Evolutionary conservation across 2,797 vertebrate species (phyloP), one percentile per base, ranked within the genome.

Genomic region (Fundulus diaphanus): DNA sequence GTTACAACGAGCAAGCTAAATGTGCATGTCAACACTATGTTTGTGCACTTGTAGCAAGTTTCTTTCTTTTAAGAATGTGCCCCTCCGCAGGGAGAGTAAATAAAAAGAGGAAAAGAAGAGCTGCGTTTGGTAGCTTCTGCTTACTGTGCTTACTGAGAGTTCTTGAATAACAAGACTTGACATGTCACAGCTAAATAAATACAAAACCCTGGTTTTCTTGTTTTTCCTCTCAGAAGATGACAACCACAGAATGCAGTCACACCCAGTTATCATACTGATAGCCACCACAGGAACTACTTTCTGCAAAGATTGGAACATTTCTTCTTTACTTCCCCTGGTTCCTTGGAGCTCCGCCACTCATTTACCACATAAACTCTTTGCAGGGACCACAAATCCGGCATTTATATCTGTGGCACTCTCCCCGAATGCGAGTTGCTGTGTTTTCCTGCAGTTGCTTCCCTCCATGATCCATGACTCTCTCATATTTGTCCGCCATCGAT

Each of bases 141-240:
- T 93, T 91, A 91, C 90, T 90, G 89, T 77, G 92, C 71, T 77
- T 77, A 54, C 75, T 57, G 75, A 70, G 87, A 91, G 82, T 83
- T 87, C 90, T 89, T 90, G 86, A 92, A 94, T 91, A 95, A 93
- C 92, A 91, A 92, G 85, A 79, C 89, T 88, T 90, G 92, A 92
- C 92, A 90, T 94, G 92, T 91, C 91, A 87, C 65, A 79, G 88
- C 82, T 87, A 90, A 93, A 92, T 88, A 92, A 90, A 92, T 86
- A 91, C 87, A 92, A 92, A 91, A 88, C 80, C 82, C 73, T 48
- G 46, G 67, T 82, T 82, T 85, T 90, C 79, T 89, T 90, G 78
- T 87, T 89, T 89, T 82, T 78, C 78, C 71, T 77, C 69, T 78
- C 73, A 1, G 56, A 72, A 61, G 68, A 78, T 82, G 90, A 91